Evolutionary conservation across 2,888 invertebrate genomes (phyloP).

Genomic region (Agrotis exclamationis): DNA sequence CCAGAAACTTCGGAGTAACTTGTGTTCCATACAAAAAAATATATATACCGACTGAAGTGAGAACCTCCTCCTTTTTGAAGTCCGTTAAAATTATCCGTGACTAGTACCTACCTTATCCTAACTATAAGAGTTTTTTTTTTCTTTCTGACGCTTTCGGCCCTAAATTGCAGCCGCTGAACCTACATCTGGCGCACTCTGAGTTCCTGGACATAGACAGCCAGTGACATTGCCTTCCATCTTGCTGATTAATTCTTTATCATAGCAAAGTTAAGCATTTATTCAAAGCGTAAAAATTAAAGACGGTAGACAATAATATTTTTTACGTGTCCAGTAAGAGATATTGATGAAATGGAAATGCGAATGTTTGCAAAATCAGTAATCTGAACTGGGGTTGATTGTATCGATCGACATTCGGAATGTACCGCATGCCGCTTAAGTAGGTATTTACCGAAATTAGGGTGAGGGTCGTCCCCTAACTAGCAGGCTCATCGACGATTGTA

Average conservation of each 20-base stretch:
- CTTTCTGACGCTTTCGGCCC: too few relatives aligned
- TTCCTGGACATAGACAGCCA: background rate
- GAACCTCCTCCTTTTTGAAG: too few relatives aligned
- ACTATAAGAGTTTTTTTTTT: too few relatives aligned
- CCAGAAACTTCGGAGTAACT: too few relatives aligned
- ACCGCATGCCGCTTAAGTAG: slow-evolving; percentile 6
- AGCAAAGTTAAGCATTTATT: background rate
- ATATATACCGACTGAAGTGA: too few relatives aligned
- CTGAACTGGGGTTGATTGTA: slow-evolving; percentile 1
- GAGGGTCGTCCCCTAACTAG: slow-evolving; percentile 31
- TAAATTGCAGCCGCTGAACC: too few relatives aligned
- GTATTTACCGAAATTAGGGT: slow-evolving; percentile 27
- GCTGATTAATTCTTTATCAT: background rate
- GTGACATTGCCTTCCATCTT: background rate
- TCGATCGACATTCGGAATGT: slow-evolving; percentile 21
- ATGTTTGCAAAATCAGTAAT: background rate
- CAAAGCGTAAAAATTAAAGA: background rate
- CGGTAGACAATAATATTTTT: background rate
- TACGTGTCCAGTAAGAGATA: background rate
- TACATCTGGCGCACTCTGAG: too few relatives aligned
- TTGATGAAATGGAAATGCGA: background rate
- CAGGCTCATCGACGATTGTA: background rate
- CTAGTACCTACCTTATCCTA: too few relatives aligned
- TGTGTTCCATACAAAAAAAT: too few relatives aligned
- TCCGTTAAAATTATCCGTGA: too few relatives aligned